Percentiles rank a stretch among this genome's conserved stretches.
phyloP scores from a whole-genome alignment of 2,113 vertebrate species.

The Corythornis madagascariensis region DNA sequence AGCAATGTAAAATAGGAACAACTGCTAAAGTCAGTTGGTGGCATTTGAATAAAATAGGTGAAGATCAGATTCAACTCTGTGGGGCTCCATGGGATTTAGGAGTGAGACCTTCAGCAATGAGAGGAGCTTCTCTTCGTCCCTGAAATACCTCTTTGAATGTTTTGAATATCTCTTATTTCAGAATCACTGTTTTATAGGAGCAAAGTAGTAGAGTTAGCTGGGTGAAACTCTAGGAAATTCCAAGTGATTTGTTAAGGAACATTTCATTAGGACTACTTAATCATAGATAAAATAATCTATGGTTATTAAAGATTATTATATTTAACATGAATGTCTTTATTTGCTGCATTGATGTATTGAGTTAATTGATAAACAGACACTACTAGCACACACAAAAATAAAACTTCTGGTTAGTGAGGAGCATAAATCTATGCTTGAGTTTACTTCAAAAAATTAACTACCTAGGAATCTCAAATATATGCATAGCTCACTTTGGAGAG shows the following conservation, averaged over 20 bases:
- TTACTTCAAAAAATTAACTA: not conserved
- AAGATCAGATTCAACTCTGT: not conserved
- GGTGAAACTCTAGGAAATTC: not conserved
- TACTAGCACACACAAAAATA: not conserved
- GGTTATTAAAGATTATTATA: not conserved
- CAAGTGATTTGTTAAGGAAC: not conserved
- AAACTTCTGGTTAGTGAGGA: not conserved
- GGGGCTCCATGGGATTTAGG: not conserved
- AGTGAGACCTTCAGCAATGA: not conserved
- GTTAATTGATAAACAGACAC: not conserved
- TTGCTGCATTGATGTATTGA: not conserved
- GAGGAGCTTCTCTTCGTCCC: not conserved
- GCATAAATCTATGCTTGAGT: not conserved
- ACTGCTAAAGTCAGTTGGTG: not conserved
- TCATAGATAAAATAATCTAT: not conserved
- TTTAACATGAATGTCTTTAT: not conserved
- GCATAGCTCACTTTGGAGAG: not conserved
- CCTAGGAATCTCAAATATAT: not conserved
- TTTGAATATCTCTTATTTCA: not conserved
- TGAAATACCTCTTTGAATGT: not conserved
- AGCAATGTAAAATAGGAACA: not conserved
- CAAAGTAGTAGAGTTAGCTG: not conserved
- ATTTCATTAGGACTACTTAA: not conserved
- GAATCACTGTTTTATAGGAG: not conserved
- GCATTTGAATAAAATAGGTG: not conserved